Percentiles rank a stretch among this genome's conserved stretches.
phyloP scores from a whole-genome alignment of 1,140 invertebrate species.

The Nylanderia fulva region DNA sequence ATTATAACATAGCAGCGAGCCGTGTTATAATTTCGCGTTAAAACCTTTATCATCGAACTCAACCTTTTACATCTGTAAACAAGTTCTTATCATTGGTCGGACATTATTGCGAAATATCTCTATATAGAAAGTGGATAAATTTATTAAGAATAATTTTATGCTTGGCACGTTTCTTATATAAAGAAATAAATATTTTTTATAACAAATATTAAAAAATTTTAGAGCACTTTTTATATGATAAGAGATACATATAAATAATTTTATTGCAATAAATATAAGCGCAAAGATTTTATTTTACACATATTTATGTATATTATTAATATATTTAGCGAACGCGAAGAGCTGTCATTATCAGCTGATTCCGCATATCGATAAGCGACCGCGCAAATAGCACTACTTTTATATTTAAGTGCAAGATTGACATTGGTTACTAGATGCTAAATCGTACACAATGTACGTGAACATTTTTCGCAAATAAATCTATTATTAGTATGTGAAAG shows the following conservation, averaged over 20 bases:
- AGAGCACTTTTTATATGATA: background rate
- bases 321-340: background rate
- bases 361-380: no score
- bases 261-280: background rate
- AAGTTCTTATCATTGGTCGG: background rate
- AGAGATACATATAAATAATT: background rate
- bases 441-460: conserved; percentile 4
- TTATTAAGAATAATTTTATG: background rate
- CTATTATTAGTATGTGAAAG: background rate
- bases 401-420: conserved; percentile 40
- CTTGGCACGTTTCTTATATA: no score
- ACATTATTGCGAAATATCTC: background rate
- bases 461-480: background rate
- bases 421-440: background rate
- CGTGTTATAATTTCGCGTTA: background rate
- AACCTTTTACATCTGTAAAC: background rate
- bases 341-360: no score
- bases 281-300: background rate
- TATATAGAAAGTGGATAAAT: background rate
- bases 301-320: no score
- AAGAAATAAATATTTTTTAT: background rate
- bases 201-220: background rate
- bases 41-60: background rate
- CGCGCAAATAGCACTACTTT: conserved; percentile 31
- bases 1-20: background rate